These are phyloP conservation scores for Dendroctonus ponderosae DNA, from an alignment of 1,140 invertebrate genomes.

Conservation along the genomic window DNA sequence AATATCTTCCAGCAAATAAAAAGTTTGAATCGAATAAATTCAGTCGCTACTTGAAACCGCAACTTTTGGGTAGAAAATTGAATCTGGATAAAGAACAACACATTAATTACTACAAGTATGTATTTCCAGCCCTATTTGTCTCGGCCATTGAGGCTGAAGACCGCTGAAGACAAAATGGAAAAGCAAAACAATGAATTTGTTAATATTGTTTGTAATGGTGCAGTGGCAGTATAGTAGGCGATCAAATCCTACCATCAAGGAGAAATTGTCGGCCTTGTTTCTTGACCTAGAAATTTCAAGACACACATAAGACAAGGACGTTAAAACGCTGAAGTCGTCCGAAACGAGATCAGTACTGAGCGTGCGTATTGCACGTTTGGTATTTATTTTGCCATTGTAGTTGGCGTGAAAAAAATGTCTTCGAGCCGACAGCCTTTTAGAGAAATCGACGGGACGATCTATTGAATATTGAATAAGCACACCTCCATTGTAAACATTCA, in stretches of 20 bases:
- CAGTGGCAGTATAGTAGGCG: slow-evolving; percentile 9
- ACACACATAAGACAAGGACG: slow-evolving; percentile 48
- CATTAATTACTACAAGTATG: too few relatives aligned
- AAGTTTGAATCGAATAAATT: too few relatives aligned
- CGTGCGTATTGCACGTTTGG: slow-evolving; percentile 31
- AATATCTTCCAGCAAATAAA: too few relatives aligned
- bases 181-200: too few relatives aligned
- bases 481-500: background rate
- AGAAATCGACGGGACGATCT: slow-evolving; percentile 9
- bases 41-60: too few relatives aligned
- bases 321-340: slow-evolving; percentile 20
- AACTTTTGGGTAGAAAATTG: too few relatives aligned
- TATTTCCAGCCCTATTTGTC: too few relatives aligned
- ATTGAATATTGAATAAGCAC: slow-evolving; percentile 11
- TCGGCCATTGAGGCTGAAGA: too few relatives aligned
- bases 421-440: slow-evolving; percentile 8
- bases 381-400: slow-evolving; percentile 5
- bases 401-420: slow-evolving; percentile 3
- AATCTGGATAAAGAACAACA: too few relatives aligned
- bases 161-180: too few relatives aligned
- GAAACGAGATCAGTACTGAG: slow-evolving; percentile 42
- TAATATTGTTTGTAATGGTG: slow-evolving; percentile 1
- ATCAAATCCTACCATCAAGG: slow-evolving; percentile 34
- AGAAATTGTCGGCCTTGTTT: slow-evolving; percentile 51
- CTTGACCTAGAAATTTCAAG: slow-evolving; percentile 50